Evolutionary conservation across 2,888 invertebrate species (phyloP).

Genomic region (Halictus quadricinctus): DNA sequence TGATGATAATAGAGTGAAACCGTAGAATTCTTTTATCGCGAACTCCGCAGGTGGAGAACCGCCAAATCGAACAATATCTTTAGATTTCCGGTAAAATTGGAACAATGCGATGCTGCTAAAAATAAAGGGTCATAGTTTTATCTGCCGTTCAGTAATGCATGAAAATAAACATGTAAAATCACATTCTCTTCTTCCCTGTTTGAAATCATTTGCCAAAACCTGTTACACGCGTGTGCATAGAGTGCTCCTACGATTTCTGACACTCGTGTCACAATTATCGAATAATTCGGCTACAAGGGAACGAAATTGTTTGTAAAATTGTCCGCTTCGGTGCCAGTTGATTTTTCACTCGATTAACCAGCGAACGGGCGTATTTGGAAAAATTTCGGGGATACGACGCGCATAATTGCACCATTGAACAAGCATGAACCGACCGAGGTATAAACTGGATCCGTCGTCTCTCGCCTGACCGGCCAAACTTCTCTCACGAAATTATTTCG

Average conservation of each 20-base stretch:
- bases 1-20: neutral
- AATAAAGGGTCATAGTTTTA: neutral
- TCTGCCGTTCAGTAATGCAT: neutral
- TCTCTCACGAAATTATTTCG: conserved; percentile 55
- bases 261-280: neutral
- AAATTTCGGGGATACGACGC: neutral
- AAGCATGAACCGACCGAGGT: conserved; percentile 42
- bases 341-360: neutral
- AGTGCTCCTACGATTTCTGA: neutral
- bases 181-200: neutral
- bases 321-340: neutral
- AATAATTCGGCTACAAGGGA: neutral
- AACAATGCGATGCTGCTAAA: neutral
- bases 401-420: conserved; percentile 30
- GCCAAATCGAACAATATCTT: conserved; percentile 6
- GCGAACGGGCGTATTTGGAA: conserved; percentile 18
- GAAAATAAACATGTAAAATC: neutral
- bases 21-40: neutral
- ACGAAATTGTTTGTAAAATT: neutral
- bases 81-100: neutral
- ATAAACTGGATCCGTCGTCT: conserved; percentile 32
- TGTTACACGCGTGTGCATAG: too few relatives aligned
- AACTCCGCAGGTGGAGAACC: neutral
- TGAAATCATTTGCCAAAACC: neutral
- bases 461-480: conserved; percentile 41